These are phyloP conservation scores for Drosophila lowei DNA, from an alignment of 1,140 invertebrate genomes.

Conservation along the genomic window DNA sequence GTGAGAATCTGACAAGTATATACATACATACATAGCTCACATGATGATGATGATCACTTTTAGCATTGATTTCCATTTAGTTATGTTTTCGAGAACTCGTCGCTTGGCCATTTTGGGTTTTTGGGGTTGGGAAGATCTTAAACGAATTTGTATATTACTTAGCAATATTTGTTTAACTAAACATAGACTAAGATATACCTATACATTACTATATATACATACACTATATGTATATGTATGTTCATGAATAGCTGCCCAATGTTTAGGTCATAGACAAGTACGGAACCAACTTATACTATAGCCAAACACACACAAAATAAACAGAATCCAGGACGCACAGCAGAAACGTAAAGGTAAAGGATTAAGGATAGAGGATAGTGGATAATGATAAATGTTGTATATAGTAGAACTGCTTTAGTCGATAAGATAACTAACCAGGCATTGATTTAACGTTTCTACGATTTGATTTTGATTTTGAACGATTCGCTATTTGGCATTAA, in stretches of 20 bases:
- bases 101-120: conserved; percentile 58
- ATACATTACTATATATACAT: conserved; percentile 30
- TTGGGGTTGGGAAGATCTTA: conserved; percentile 66
- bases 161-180: conserved; percentile 80
- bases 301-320: conserved; percentile 24
- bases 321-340: conserved; percentile 33
- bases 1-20: conserved; percentile 30
- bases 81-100: conserved; percentile 38
- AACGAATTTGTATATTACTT: conserved; percentile 82
- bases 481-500: conserved; percentile 43
- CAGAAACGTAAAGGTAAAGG: conserved; percentile 14
- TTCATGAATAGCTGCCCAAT: conserved; percentile 53
- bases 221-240: conserved; percentile 27
- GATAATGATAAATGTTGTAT: conserved; percentile 28
- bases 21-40: conserved; percentile 16
- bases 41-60: conserved; percentile 24
- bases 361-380: conserved; percentile 12
- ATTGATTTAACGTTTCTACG: conserved; percentile 38
- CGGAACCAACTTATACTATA: conserved; percentile 38
- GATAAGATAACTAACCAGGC: conserved; percentile 27
- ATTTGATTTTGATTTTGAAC: conserved; percentile 38
- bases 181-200: conserved; percentile 47
- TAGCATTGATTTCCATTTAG: conserved; percentile 36
- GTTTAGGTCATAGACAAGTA: conserved; percentile 48
- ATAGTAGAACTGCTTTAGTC: conserved; percentile 37